phyloP scores from a whole-genome alignment of 2,113 vertebrate species.

The Callospermophilus lateralis region DNA sequence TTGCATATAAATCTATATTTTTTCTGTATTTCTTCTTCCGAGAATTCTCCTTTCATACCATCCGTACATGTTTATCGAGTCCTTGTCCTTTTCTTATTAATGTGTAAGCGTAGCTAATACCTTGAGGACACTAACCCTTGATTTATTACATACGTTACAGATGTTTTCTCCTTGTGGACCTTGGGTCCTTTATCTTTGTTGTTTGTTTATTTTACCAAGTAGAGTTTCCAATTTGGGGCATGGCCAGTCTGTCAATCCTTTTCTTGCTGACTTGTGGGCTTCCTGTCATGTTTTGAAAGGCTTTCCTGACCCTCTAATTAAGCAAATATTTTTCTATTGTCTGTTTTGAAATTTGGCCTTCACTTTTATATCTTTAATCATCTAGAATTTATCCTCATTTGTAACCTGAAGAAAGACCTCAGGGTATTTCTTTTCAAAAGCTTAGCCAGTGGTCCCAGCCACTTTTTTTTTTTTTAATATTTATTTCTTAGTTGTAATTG shows the following conservation, averaged over 20 bases:
- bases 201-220: slow-evolving; percentile 30
- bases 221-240: not conserved
- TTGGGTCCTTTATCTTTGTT: slow-evolving; percentile 29
- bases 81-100: not conserved
- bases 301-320: not conserved
- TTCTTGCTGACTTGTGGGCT: slow-evolving; percentile 27
- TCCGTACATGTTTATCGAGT: not conserved
- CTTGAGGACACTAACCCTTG: not conserved
- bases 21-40: not conserved
- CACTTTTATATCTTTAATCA: slow-evolving; percentile 1
- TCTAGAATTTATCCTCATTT: slow-evolving; percentile 26
- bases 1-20: slow-evolving; percentile 8
- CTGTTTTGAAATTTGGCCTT: slow-evolving; percentile 52
- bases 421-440: slow-evolving; percentile 8
- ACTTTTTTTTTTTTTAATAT: too few species aligned
- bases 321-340: slow-evolving; percentile 35
- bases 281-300: slow-evolving; percentile 37
- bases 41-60: slow-evolving; percentile 26
- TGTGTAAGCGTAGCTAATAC: slow-evolving; percentile 1
- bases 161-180: slow-evolving; percentile 11
- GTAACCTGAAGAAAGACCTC: slow-evolving; percentile 4
- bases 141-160: not conserved
- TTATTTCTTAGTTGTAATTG: too few species aligned
- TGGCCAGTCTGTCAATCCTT: slow-evolving; percentile 19
- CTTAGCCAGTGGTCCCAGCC: not conserved